phyloP scores from a whole-genome alignment of 2,113 vertebrate species.

The Anolis carolinensis region DNA sequence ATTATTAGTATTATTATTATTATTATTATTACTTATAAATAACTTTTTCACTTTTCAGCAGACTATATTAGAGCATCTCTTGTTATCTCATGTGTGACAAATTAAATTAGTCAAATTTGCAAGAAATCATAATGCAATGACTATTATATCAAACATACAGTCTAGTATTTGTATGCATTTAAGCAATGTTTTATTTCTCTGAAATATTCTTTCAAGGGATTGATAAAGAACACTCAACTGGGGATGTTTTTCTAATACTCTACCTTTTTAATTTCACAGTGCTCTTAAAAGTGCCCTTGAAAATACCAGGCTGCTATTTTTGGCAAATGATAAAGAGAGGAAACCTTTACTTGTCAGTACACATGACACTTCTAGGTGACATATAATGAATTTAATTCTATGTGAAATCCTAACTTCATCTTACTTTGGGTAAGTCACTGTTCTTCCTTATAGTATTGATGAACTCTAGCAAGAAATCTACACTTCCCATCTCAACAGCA shows the following conservation, averaged over 20 bases:
- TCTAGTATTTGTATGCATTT: neutral
- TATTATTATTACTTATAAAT: no score
- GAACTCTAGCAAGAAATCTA: conserved; percentile 44
- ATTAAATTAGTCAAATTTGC: neutral
- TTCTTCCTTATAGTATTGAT: conserved; percentile 28
- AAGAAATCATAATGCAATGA: neutral
- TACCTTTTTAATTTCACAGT: neutral
- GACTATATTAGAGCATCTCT: neutral
- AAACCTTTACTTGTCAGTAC: neutral
- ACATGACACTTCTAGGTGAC: neutral
- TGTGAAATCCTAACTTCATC: conserved; percentile 6
- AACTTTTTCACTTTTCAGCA: neutral
- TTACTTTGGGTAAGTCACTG: neutral
- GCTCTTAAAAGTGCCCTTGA: neutral
- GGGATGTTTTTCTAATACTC: neutral
- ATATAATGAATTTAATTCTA: neutral
- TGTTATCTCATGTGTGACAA: neutral
- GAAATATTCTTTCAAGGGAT: neutral
- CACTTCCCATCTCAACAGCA: conserved; percentile 42
- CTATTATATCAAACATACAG: neutral
- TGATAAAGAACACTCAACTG: neutral
- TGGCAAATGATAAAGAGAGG: neutral
- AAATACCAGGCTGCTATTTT: neutral
- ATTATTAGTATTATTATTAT: no score
- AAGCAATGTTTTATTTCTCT: neutral